Evolutionary conservation across 2,113 vertebrate species (phyloP).

Genomic region (Herpailurus yagouaroundi): DNA sequence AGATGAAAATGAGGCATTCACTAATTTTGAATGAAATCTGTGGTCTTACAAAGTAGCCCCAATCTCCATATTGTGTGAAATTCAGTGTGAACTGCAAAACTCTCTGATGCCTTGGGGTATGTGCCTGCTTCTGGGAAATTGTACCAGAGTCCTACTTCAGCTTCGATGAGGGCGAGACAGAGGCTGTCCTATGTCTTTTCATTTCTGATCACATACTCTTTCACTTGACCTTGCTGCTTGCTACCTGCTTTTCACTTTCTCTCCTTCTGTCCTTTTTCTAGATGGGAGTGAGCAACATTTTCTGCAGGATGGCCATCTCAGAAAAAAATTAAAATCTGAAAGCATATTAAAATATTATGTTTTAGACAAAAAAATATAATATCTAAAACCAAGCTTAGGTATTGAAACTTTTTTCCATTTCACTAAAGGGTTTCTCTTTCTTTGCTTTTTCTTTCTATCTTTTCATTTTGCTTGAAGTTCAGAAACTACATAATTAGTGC

Average conservation of each 20-base stretch:
- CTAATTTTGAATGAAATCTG: background rate
- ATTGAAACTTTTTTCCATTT: background rate
- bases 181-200: background rate
- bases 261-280: background rate
- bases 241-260: background rate
- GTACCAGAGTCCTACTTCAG: background rate
- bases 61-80: background rate
- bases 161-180: background rate
- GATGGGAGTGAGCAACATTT: background rate
- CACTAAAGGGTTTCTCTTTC: background rate
- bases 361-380: background rate
- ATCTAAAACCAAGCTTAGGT: background rate
- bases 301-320: background rate
- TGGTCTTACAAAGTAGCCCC: background rate
- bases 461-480: background rate
- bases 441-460: background rate
- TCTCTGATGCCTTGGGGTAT: background rate
- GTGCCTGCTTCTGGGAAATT: background rate
- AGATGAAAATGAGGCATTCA: too few species aligned
- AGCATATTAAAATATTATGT: background rate
- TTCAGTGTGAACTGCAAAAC: background rate
- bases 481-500: background rate
- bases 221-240: background rate
- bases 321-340: background rate
- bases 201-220: background rate